A percentile compares a stretch with the other conserved stretches of the same genome.
Evolutionary conservation across 2,113 vertebrate species (phyloP).

Genomic region (Procavia capensis): DNA sequence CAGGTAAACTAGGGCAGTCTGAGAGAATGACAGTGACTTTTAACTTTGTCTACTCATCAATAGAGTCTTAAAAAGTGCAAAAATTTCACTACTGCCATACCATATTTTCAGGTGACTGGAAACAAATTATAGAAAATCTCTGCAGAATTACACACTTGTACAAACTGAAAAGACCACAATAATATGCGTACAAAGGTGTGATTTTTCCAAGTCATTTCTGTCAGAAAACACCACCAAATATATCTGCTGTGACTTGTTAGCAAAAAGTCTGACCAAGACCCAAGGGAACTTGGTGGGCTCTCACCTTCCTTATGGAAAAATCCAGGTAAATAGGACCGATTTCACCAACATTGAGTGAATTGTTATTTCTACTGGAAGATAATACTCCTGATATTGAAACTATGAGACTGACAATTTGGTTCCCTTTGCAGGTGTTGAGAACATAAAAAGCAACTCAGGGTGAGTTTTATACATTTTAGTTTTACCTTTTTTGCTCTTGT

Average conservation of each 20-base stretch:
- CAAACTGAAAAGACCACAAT: not conserved
- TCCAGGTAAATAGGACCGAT: conserved; percentile 1
- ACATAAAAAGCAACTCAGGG: conserved; percentile 27
- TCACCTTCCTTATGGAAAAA: conserved; percentile 3
- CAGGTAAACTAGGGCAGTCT: not conserved
- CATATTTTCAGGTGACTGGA: not conserved
- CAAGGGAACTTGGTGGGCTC: not conserved
- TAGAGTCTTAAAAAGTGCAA: not conserved
- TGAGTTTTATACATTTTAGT: conserved; percentile 47
- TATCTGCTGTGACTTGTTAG: not conserved
- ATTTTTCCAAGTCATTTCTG: not conserved
- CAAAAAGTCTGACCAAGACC: not conserved
- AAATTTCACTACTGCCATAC: not conserved
- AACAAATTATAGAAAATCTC: conserved; percentile 20
- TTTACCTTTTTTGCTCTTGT: not conserved
- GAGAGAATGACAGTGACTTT: not conserved
- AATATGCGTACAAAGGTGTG: not conserved
- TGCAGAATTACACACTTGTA: not conserved
- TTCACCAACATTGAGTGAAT: not conserved
- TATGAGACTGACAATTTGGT: not conserved
- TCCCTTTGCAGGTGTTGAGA: not conserved
- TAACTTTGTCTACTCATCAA: not conserved
- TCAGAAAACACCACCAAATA: conserved; percentile 30
- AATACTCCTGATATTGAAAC: not conserved
- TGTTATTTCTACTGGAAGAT: conserved; percentile 1